Evolutionary conservation across 1,140 invertebrate species (phyloP), one percentile per base, ranked within the genome.

Genomic region (Anadara kagoshimensis): DNA sequence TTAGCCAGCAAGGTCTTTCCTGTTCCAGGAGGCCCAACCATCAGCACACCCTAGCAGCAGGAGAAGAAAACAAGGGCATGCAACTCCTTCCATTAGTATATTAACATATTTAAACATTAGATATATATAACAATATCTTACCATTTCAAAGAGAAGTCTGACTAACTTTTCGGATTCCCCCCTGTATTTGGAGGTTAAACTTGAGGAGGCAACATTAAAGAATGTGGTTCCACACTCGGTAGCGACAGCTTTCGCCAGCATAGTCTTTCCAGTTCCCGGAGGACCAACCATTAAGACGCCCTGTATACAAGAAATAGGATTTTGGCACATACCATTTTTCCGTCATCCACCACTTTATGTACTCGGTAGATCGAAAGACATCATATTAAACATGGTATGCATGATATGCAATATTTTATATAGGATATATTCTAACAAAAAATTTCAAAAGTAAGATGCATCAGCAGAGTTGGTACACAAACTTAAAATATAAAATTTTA

Each of bases 1-100:
- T 99, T 99, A 20, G 98, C 98, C 56, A 99, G 90, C 95, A 99
- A 96, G 0, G 98, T 99, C 92, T 99, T 99, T 16, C 98, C 98
- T 4, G 98, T 99, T 53, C 98, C 98, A 5, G 95, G 97, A 20
- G 97, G 97, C 3, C 97, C 97, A 71, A 98, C 97, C 97, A 99
- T 98, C 65, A 99, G 87, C 11, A 99, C 97, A 20, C 97, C 97
- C 91, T 90, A 78, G 26, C 65, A 53, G 45, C 49, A 61, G 47
- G 56, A 68, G 49, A 70, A 67, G 59, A 75, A 77, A 76, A 76
- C 64, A 78, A 68, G 47, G 67, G 67, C 59, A 62, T 62, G 71
- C 70, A 73, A 66, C 47, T 69, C 49, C 41, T 24, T 53, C 22
- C 29, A 36, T 36, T 36, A 36, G 26, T 24, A 22, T 45, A 62